Evolutionary conservation across 2,113 vertebrate genomes (phyloP), one percentile per base, ranked within the genome.

Genomic region (Rhodinocichla rosea): DNA sequence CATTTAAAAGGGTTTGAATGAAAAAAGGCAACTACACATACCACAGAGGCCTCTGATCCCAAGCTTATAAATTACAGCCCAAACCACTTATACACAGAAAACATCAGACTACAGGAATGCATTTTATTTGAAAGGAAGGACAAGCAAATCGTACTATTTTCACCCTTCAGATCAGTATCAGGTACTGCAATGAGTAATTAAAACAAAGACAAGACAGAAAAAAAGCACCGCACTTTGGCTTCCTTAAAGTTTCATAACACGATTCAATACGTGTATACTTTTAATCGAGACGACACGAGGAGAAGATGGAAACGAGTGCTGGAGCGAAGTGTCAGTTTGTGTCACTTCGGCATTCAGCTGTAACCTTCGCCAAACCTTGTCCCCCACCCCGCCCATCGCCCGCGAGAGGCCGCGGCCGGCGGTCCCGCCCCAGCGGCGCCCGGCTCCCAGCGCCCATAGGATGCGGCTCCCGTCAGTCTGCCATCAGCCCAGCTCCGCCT

Each of bases 351-450:
- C 94, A 85, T 73, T 89, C 94, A 76, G 91, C 93, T 47, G 87
- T 94, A 92, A 96, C 98, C 97, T 97, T 95, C 96, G 95, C 94
- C 92, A 82, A 94, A 94, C 97, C 97, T 94, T 73, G 97, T 32
- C 63, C 50, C 47, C 76, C 56, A 87, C 68, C 81, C 52, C 35
- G 76, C 92, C 83, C 94, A 32, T n/a, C 24, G 95, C 90, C 92
- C 55, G 6, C 70, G 44, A 83, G 64, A 30, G 94, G 95, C 95
- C 68, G 86, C 78, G 74, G 81, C 65, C 80, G 55, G 70, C 53
- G 74, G 47, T 64, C 89, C 96, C 94, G 91, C 95, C 88, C 93
- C 27, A 83, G 49, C 42, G 62, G 45, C 77, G 70, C 64, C 8
- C 81, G 14, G 60, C 64, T 47, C 63, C 69, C 87, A 13, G 81